Evolutionary conservation across 2,113 vertebrate genomes (phyloP).

Genomic region (Eupsittula cactorum): DNA sequence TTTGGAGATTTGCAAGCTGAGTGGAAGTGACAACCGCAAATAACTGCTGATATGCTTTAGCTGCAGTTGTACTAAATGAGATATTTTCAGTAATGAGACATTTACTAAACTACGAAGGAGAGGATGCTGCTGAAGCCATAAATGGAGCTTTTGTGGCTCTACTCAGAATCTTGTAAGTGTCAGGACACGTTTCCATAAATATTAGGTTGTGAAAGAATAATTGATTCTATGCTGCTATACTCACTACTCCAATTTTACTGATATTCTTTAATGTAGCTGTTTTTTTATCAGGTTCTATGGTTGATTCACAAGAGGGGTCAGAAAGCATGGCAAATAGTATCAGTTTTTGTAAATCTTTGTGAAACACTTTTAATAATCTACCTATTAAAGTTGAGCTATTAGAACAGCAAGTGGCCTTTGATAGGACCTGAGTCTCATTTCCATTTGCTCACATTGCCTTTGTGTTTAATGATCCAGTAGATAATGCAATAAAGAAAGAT

Average conservation of each 20-base stretch:
- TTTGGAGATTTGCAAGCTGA: conserved; percentile 12
- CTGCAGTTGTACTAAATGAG: not conserved
- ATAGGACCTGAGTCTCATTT: conserved; percentile 44
- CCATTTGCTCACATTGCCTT: conserved; percentile 31
- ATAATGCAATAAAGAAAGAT: conserved; percentile 39
- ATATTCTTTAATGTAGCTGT: not conserved
- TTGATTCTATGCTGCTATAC: not conserved
- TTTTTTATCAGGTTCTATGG: not conserved
- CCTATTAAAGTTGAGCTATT: conserved; percentile 24
- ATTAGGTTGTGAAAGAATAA: not conserved
- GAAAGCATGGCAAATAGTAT: not conserved
- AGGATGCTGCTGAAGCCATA: not conserved
- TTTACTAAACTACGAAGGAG: conserved; percentile 51
- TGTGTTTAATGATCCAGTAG: conserved; percentile 52
- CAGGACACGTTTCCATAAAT: not conserved
- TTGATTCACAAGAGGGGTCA: not conserved
- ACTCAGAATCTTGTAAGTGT: not conserved
- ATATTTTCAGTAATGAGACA: conserved; percentile 49
- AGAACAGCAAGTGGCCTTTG: conserved; percentile 41
- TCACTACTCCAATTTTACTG: not conserved
- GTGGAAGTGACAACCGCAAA: conserved; percentile 34
- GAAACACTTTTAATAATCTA: conserved; percentile 45
- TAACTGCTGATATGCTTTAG: not conserved
- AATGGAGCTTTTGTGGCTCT: conserved; percentile 23
- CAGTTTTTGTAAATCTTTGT: not conserved